Evolutionary conservation across 1,140 invertebrate species (phyloP), one percentile per base, ranked within the genome.

Genomic region (Zaprionus gabonicus): DNA sequence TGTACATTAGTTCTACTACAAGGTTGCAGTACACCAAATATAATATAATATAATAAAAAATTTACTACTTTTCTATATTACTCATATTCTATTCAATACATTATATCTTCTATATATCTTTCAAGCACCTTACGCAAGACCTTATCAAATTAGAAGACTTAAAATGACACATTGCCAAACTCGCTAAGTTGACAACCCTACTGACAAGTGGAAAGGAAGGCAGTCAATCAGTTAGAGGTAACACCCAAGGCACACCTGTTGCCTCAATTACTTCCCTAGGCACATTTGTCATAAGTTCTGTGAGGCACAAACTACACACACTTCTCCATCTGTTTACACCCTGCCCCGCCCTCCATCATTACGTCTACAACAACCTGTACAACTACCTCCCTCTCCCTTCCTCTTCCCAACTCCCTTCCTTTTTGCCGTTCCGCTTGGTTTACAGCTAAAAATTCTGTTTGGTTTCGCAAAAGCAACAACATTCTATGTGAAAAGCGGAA

Each of bases 371-470:
- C 13, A 34, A 34, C 38, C 38, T 41, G 38, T 23, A 25, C 31
- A 38, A 0, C 28, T 23, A 55, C 28, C 38, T 55, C 41, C 34
- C 13, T n/a, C 31, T 59, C 34, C 20, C 10, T 23, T 4, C 31
- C n/a, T 20, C 20, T 9, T n/a, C 31, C 17, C 5, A 13, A 38
- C 36, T 62, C 41, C 28, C 56, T 66, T 63, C 51, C 44, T 7
- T 13, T 55, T 55, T 71, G 60, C 53, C 57, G 80, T 86, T 86
- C 69, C 83, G 77, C 82, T 78, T 87, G 64, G 82, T 57, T 86
- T 57, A 55, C 64, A 68, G 17, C 53, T 70, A 44, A 66, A 69
- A 72, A 68, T 70, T 76, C 59, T 46, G 67, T 75, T 63, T 64
- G 44, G 36, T 60, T 49, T 28, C 17, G 51, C 57, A 69, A 60